Evolutionary conservation across 2,113 vertebrate species (phyloP).

Genomic region (Alosa alosa): DNA sequence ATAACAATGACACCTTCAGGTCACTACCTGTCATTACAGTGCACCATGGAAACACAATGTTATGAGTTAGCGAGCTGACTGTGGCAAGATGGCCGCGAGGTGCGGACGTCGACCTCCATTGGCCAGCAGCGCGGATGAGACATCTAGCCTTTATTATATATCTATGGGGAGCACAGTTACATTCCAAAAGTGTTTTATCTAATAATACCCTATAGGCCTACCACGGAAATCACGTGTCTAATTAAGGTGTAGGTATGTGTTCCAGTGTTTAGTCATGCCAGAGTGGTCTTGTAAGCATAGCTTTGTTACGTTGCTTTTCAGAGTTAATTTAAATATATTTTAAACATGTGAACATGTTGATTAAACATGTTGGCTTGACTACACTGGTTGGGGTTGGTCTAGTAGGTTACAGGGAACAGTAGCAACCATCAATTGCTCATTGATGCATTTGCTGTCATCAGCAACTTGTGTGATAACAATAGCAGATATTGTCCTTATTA

Average conservation of each 20-base stretch:
- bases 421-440: neutral
- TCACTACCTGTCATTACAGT: too few species aligned
- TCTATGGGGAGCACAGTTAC: neutral
- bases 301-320: neutral
- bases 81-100: too few species aligned
- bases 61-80: too few species aligned
- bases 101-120: too few species aligned
- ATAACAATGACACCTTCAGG: too few species aligned
- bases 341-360: neutral
- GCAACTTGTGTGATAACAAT: neutral
- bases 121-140: too few species aligned
- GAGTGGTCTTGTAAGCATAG: neutral
- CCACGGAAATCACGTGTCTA: neutral
- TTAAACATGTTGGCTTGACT: neutral
- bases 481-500: constrained; percentile 8
- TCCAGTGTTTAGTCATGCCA: neutral
- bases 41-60: too few species aligned
- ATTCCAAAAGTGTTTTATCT: neutral
- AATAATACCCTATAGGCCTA: neutral
- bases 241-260: neutral
- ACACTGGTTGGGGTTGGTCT: neutral
- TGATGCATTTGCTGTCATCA: neutral
- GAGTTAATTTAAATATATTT: neutral
- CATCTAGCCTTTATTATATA: too few species aligned
- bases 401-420: neutral